These are phyloP conservation scores for Eupithecia insigniata DNA, from an alignment of 2,888 invertebrate genomes.

Conservation along the genomic window DNA sequence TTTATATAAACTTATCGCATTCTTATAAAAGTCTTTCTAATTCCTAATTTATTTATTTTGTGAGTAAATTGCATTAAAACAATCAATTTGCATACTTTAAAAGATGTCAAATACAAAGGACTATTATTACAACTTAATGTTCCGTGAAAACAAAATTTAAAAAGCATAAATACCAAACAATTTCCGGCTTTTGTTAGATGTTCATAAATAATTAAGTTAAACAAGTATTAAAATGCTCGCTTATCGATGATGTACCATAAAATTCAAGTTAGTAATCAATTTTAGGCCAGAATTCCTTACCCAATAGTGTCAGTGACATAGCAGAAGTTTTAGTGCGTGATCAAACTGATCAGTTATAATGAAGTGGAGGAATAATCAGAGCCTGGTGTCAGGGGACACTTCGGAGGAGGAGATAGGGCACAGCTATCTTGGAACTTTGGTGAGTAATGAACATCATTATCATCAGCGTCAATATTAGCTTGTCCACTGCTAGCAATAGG, in stretches of 20 bases:
- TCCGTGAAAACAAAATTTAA: not conserved
- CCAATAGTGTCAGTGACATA: not conserved
- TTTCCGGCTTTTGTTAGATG: not conserved
- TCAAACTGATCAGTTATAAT: conserved; percentile 52
- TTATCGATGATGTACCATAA: conserved; percentile 5
- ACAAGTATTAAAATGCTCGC: not conserved
- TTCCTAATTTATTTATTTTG: not conserved
- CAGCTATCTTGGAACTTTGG: conserved; percentile 78
- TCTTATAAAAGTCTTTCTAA: not conserved
- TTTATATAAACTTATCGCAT: not conserved
- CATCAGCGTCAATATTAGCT: not conserved
- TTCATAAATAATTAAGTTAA: not conserved
- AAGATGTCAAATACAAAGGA: not conserved
- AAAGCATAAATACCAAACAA: not conserved
- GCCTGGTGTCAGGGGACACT: conserved; percentile 75
- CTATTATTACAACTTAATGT: not conserved
- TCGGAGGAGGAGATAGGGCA: conserved; percentile 81
- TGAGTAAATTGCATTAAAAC: not conserved
- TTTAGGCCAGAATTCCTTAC: not conserved
- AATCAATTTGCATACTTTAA: not conserved
- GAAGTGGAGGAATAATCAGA: conserved; percentile 70
- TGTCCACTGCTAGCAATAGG: not conserved
- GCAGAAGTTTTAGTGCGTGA: not conserved
- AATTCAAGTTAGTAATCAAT: not conserved
- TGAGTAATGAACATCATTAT: conserved; percentile 52